Evolutionary conservation across 2,113 vertebrate species (phyloP), one percentile per base, ranked within the genome.

Genomic region (Falco punctatus): DNA sequence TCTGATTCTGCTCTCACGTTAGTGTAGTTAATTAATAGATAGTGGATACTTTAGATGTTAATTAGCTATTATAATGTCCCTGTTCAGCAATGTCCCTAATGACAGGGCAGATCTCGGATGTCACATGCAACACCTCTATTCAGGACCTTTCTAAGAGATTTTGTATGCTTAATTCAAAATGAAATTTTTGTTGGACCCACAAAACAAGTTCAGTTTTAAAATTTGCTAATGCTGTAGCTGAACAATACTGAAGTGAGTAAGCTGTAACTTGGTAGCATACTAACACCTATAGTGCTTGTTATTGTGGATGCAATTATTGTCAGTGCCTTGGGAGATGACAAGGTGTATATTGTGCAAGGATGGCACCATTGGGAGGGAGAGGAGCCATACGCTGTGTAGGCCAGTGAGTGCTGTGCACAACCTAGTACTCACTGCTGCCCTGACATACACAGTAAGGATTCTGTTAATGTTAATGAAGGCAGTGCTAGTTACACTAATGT

Each of bases 401-500:
- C 21, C 70, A 22, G 24, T 4, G 40, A 54, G 66, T 72, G 71
- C 61, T 33, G 1, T 22, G 33, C 48, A n/a, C 11, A 7, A 46
- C 54, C 33, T 32, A 14, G 40, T 52, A 17, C 40, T 75, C 49
- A 8, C 19, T 81, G 54, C 13, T 93, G 35, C 33, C 30, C 62
- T 94, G 51, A 92, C 83, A 73, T 69, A 65, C 17, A 66, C 49
- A 32, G 44, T 44, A 44, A 81, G 75, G 51, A 59, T 93, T 80
- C 59, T 88, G 40, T 73, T 94, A 49, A 70, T 92, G 92, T 88
- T 92, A 94, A 86, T 90, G 72, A 92, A 86, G 59, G 48, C 40
- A 35, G 10, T 52, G 19, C 35, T 92, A 86, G 83, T 97, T 88
- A 65, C 26, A 57, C 20, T 23, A 57, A 64, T 35, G 54, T 42